Percentiles rank a stretch among this genome's conserved stretches.
phyloP scores from a whole-genome alignment of 2,888 invertebrate species.

The Tipula lateralis region DNA sequence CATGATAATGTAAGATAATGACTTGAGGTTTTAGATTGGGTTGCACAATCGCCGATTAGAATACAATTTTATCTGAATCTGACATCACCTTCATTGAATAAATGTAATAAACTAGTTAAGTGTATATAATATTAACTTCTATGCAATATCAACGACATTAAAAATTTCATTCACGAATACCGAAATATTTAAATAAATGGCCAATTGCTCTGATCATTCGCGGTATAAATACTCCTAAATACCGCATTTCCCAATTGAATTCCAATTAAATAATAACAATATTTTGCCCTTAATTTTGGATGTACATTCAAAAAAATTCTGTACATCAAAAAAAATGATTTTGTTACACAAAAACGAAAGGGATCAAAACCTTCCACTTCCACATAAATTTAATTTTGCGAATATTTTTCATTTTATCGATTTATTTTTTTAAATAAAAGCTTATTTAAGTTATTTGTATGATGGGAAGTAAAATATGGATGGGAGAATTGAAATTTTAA shows the following conservation, averaged over 20 bases:
- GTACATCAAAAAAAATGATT: neutral
- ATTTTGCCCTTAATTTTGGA: neutral
- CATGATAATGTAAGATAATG: too few species aligned
- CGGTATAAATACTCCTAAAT: neutral
- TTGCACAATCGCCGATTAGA: too few species aligned
- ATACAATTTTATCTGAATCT: neutral
- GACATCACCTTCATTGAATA: neutral
- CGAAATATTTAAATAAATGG: too few species aligned
- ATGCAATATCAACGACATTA: too few species aligned
- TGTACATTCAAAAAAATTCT: neutral
- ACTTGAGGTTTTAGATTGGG: too few species aligned
- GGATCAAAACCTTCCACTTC: neutral
- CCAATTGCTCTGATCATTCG: too few species aligned
- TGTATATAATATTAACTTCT: too few species aligned
- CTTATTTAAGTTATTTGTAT: neutral
- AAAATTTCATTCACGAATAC: too few species aligned
- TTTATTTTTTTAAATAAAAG: neutral
- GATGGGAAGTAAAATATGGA: neutral
- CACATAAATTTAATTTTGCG: neutral
- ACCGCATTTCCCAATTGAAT: slow-evolving; percentile 27
- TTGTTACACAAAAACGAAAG: neutral
- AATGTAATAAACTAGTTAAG: neutral
- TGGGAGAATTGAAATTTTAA: neutral
- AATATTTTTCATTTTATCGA: neutral
- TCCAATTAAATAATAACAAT: neutral